phyloP scores from a whole-genome alignment of 2,888 invertebrate species.

The Sesamia inferens region DNA sequence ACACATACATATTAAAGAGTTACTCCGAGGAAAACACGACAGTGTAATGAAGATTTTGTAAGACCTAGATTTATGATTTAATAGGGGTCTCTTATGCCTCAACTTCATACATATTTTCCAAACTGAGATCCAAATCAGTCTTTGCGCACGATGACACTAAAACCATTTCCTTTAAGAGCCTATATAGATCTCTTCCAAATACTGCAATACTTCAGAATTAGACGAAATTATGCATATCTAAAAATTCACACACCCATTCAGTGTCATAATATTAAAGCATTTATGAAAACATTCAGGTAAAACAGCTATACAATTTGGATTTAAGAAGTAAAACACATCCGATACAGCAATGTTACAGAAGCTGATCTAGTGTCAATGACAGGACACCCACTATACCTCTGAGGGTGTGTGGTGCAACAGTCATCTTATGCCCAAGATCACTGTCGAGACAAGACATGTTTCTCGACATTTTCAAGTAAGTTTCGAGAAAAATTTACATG shows the following conservation, averaged over 20 bases:
- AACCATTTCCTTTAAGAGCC: background rate
- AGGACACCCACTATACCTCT: conserved; percentile 15
- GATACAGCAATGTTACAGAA: conserved; percentile 39
- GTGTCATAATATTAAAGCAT: conserved; percentile 3
- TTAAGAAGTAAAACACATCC: conserved; percentile 19
- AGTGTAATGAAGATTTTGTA: background rate
- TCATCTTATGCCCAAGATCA: conserved; percentile 13
- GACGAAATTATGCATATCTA: no score
- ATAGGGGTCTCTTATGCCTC: background rate
- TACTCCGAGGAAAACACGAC: background rate
- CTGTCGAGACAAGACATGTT: conserved; percentile 12
- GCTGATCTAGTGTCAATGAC: conserved; percentile 48
- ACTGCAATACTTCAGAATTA: no score
- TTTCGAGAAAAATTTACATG: background rate
- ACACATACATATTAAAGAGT: background rate
- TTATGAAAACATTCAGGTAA: conserved; percentile 8
- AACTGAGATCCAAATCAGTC: background rate
- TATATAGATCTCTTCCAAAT: background rate
- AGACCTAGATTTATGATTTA: no score
- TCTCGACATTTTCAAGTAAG: background rate
- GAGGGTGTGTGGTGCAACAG: conserved; percentile 27
- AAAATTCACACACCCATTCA: background rate
- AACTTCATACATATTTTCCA: conserved; percentile 1
- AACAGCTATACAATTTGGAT: conserved; percentile 30
- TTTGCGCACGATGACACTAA: background rate